Base-by-base conservation (phyloP, 1,140 invertebrate species). In the Danaus plexippus region DNA sequence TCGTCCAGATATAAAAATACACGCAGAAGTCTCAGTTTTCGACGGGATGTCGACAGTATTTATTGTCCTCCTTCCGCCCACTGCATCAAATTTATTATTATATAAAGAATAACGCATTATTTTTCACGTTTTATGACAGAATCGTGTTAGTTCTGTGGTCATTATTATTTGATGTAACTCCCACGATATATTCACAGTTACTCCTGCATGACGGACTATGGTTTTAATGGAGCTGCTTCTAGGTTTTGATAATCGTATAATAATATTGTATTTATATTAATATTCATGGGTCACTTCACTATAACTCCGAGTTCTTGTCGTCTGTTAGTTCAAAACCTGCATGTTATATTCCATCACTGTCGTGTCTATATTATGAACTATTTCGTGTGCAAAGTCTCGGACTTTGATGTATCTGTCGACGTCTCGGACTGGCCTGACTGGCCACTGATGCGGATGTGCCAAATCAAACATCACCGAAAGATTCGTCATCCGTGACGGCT, bases 81-180 rank as follows among this genome's bases (percentile, higher is more conserved):
- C 69, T 49, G 50, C 15, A 40, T 32, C 22, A 32, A 32, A 54
- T 43, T 18, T 54, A 63, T 65, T 67, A 61, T 69, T 66, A 67
- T 65, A 69, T 64, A 59, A 67, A 61, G 57, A 69, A 63, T 64
- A 64, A 66, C 59, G 56, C 57, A 63, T 69, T 66, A 75, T 69
- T 75, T 70, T 70, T 72, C 67, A 60, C 65, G 64, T 59, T 73
- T 73, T 73, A 73, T 73, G 71, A 73, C 68, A 73, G 56, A 48
- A 32, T 32, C 22, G 22, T 32, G 51, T 67, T 67, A 63, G 63
- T 65, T 70, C 65, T 67, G 65, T 55, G 57, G 57, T 62, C 64
- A 54, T 73, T 67, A 73, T 71, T 73, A 67, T 71, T 71, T 67
- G 57, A 51, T 54, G 43, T 48, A 32, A 32, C 67, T 54, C 70